These are phyloP conservation scores for Andrena chrysosceles DNA, from an alignment of 2,888 invertebrate genomes.

Conservation along the genomic window DNA sequence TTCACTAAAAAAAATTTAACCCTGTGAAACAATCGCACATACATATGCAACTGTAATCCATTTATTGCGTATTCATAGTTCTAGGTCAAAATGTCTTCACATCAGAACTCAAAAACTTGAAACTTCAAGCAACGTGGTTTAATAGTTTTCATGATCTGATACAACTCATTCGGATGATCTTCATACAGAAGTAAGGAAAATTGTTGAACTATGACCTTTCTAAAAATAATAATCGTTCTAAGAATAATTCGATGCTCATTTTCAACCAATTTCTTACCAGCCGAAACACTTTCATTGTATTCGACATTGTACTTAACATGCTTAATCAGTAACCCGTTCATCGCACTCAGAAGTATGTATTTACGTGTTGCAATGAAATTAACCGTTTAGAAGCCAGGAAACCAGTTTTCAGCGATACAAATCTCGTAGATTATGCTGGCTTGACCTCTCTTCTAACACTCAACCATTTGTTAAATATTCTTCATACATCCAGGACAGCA, in stretches of 20 bases:
- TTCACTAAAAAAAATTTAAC: background rate
- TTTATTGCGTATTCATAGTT: background rate
- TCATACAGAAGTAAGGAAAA: background rate
- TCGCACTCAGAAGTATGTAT: conserved; percentile 1
- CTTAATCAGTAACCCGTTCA: conserved; percentile 3
- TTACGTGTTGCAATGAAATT: conserved; percentile 8
- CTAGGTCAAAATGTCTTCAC: background rate
- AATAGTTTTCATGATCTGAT: background rate
- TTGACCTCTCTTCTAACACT: background rate
- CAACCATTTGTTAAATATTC: background rate
- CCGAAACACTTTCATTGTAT: background rate
- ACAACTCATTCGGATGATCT: background rate
- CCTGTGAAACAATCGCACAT: background rate
- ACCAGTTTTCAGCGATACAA: conserved; percentile 8
- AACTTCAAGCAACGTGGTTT: background rate
- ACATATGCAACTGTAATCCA: background rate
- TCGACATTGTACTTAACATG: background rate
- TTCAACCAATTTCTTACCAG: background rate
- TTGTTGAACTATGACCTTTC: background rate
- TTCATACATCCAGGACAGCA: background rate
- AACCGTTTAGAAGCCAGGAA: conserved; percentile 4
- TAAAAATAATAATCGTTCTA: background rate
- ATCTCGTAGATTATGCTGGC: background rate
- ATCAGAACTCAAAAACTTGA: background rate
- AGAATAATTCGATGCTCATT: background rate